These are phyloP conservation scores for Aegypius monachus DNA, from an alignment of 2,113 vertebrate genomes.

Conservation along the genomic window DNA sequence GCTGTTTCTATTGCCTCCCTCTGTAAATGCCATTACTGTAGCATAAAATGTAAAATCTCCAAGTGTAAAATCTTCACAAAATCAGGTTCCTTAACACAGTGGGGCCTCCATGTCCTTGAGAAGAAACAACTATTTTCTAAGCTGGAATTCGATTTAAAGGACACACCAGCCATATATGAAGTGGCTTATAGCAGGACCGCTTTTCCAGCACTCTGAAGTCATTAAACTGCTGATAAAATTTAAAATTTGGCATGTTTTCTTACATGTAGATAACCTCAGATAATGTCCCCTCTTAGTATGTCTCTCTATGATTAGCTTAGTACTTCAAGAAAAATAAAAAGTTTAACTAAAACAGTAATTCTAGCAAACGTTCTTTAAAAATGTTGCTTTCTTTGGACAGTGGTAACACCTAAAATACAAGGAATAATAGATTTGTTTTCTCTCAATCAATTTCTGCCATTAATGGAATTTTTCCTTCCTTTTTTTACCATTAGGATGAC, in stretches of 20 bases:
- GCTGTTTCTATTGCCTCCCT: not conserved
- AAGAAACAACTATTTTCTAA: not conserved
- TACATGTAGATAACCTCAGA: not conserved
- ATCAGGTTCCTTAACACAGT: not conserved
- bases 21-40: not conserved
- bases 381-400: not conserved
- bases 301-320: not conserved
- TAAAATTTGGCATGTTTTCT: not conserved
- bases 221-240: not conserved
- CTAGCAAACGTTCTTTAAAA: not conserved
- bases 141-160: not conserved
- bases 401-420: not conserved
- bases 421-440: not conserved
- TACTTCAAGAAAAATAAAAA: not conserved
- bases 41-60: not conserved
- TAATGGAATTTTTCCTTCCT: not conserved
- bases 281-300: not conserved
- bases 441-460: not conserved
- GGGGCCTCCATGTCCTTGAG: not conserved
- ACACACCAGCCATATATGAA: not conserved
- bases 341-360: not conserved
- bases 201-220: not conserved
- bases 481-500: slow-evolving; percentile 76
- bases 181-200: not conserved
- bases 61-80: not conserved